Conservation (phyloP, 2,888 invertebrate genomes). For the Craniophora ligustri region DNA sequence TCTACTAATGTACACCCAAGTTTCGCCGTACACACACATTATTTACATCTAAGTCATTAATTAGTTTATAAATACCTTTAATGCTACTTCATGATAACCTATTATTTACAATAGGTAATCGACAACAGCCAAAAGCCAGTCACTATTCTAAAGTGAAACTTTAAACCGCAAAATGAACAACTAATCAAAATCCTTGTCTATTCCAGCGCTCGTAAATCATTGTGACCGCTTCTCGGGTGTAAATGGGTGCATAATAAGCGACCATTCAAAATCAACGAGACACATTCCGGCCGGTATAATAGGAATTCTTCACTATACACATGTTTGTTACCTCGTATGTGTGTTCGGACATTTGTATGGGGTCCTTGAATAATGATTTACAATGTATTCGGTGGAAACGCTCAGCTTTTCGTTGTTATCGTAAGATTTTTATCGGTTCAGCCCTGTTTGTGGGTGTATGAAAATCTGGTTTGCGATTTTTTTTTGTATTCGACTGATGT, state of each 20-base stretch:
- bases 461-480: conserved; percentile 40
- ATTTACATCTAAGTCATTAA: no score
- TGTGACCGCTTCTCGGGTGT: conserved; percentile 73
- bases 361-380: conserved; percentile 84
- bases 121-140: no score
- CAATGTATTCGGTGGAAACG: conserved; percentile 70
- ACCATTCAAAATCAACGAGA: conserved; percentile 86
- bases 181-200: conserved; percentile 1
- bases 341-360: conserved; percentile 84
- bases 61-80: no score
- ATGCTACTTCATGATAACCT: no score
- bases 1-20: no score
- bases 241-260: conserved; percentile 88
- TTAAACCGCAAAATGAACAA: not conserved
- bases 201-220: conserved; percentile 40
- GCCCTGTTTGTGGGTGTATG: conserved; percentile 37
- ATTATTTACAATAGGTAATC: no score
- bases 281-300: conserved; percentile 83
- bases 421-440: conserved; percentile 52
- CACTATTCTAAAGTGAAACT: not conserved
- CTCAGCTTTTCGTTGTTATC: conserved; percentile 54
- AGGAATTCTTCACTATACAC: conserved; percentile 82
- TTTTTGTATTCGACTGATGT: not conserved
- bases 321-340: conserved; percentile 77
- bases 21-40: no score